Conservation (phyloP, 2,797 vertebrate genomes). For the Coendou prehensilis region DNA sequence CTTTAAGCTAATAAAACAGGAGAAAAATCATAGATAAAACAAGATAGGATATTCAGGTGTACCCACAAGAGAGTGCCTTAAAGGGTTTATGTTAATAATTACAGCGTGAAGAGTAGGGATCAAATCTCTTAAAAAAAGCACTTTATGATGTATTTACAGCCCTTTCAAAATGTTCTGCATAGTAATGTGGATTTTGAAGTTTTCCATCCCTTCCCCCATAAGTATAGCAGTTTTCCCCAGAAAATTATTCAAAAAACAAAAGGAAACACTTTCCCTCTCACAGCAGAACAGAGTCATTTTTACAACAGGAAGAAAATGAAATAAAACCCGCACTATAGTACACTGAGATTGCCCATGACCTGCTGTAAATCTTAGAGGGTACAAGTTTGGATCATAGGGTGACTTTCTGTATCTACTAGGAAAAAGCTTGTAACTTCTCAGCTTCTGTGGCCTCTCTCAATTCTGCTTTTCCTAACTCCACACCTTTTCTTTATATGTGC, state of each 20-base stretch:
- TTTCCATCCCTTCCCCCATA: constrained; percentile 63
- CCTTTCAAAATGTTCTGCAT: constrained; percentile 67
- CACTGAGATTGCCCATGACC: not conserved
- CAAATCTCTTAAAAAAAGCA: not conserved
- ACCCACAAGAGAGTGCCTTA: not conserved
- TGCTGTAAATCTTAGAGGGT: constrained; percentile 61
- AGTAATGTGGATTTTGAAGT: constrained; percentile 62
- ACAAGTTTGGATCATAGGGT: not conserved
- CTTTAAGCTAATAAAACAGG: constrained; percentile 77
- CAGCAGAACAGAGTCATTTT: constrained; percentile 69
- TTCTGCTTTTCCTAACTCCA: not conserved
- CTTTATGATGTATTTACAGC: constrained; percentile 67
- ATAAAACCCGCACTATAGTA: constrained; percentile 55
- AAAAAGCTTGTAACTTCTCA: not conserved
- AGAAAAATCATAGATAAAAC: constrained; percentile 79
- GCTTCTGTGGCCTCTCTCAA: not conserved
- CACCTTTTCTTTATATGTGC: not conserved
- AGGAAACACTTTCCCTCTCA: constrained; percentile 75
- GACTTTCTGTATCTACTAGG: constrained; percentile 32
- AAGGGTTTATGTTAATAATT: constrained; percentile 72
- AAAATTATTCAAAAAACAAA: constrained; percentile 79
- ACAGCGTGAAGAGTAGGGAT: constrained; percentile 45
- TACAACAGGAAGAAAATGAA: constrained; percentile 79
- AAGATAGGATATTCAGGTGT: constrained; percentile 67
- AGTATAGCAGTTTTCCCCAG: constrained; percentile 59